phyloP scores from a whole-genome alignment of 2,888 invertebrate genomes.

The Tiphia femorata region DNA sequence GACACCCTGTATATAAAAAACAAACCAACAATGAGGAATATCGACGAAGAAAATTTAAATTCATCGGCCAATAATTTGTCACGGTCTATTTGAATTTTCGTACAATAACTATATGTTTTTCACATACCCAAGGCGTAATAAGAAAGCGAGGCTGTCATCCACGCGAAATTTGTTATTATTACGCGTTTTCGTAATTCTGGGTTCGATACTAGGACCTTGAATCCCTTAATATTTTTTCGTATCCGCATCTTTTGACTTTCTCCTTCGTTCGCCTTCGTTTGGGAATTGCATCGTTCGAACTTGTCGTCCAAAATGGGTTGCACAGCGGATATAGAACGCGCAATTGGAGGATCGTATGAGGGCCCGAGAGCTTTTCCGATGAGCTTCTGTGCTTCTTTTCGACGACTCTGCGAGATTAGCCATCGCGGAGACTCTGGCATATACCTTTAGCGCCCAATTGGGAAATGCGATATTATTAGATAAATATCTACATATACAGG shows the following conservation, averaged over 20 bases:
- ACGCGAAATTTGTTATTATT: constrained; percentile 50
- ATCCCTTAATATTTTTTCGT: constrained; percentile 36
- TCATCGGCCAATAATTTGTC: neutral
- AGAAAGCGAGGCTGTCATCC: constrained; percentile 55
- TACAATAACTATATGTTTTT: neutral
- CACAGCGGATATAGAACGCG: neutral
- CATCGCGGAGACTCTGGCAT: constrained; percentile 72
- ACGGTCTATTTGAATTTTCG: neutral
- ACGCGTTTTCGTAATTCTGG: constrained; percentile 47
- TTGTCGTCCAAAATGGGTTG: neutral
- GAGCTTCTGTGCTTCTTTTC: constrained; percentile 66
- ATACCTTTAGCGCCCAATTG: constrained; percentile 44
- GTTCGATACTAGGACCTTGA: constrained; percentile 43
- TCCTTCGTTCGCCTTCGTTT: neutral
- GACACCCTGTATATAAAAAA: neutral
- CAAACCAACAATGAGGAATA: neutral
- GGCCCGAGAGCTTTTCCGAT: constrained; percentile 42
- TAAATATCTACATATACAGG: no score
- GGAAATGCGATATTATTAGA: neutral
- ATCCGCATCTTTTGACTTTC: neutral
- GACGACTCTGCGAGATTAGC: constrained; percentile 70
- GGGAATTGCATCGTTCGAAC: no score
- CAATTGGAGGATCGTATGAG: neutral
- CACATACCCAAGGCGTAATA: constrained; percentile 54
- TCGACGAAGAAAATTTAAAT: neutral